Conservation (phyloP, 2,888 invertebrate species). For the Pecten maximus region DNA sequence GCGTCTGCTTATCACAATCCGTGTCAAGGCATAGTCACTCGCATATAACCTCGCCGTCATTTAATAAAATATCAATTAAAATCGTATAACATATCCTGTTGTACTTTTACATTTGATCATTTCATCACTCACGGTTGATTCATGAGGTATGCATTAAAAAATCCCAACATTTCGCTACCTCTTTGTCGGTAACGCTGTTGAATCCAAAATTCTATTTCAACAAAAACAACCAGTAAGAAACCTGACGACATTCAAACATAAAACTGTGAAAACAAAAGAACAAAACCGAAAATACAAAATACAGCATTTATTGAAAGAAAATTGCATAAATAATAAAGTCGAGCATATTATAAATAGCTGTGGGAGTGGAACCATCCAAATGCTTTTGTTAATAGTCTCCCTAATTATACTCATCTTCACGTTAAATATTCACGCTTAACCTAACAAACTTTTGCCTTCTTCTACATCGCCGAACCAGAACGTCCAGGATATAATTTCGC, state of each 20-base stretch:
- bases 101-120: too few species aligned
- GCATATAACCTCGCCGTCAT: too few species aligned
- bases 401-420: background rate
- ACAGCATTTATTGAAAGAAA: constrained; percentile 35
- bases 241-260: background rate
- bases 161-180: too few species aligned
- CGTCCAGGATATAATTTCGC: background rate
- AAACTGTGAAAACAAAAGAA: background rate
- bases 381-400: background rate
- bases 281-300: constrained; percentile 12
- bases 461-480: background rate
- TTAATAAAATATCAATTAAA: too few species aligned
- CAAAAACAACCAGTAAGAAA: background rate
- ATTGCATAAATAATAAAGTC: constrained; percentile 20
- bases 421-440: background rate
- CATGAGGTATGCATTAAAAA: too few species aligned
- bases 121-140: too few species aligned
- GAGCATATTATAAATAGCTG: background rate
- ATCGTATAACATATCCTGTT: too few species aligned
- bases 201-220: background rate
- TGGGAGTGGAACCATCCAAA: background rate
- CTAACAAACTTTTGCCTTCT: background rate
- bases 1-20: too few species aligned
- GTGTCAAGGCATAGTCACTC: too few species aligned
- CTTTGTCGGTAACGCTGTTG: background rate